These are phyloP conservation scores for Ophiodon elongatus DNA, from an alignment of 2,113 vertebrate species.

Conservation along the genomic window DNA sequence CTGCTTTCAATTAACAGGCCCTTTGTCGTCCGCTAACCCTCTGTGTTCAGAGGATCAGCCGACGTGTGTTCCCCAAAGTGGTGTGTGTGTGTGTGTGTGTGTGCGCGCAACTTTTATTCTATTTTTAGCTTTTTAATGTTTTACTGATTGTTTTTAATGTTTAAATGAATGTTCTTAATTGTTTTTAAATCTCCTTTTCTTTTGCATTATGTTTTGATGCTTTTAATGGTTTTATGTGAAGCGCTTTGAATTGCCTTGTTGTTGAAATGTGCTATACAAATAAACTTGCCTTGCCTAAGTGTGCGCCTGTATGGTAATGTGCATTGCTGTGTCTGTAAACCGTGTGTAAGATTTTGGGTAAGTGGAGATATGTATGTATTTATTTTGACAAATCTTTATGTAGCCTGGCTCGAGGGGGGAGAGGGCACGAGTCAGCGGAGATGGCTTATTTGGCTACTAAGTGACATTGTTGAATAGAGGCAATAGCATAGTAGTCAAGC, in stretches of 20 bases:
- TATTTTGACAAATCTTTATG: slow-evolving; percentile 13
- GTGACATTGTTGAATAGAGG: slow-evolving; percentile 35
- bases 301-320: neutral
- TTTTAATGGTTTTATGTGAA: no score
- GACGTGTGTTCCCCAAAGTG: neutral
- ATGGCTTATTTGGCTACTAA: slow-evolving; percentile 31
- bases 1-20: slow-evolving; percentile 56
- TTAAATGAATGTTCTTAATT: no score
- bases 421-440: neutral
- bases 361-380: neutral
- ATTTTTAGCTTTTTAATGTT: no score
- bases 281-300: no score
- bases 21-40: slow-evolving; percentile 26
- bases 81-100: neutral
- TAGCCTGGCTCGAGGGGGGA: neutral
- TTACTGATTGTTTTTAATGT: no score
- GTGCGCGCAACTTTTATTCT: no score
- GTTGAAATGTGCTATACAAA: no score
- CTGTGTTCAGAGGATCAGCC: slow-evolving; percentile 25
- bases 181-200: no score
- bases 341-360: neutral
- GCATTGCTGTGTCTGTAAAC: neutral
- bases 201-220: no score
- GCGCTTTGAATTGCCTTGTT: no score
- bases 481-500: slow-evolving; percentile 33